Base-by-base conservation (phyloP, 35 echinoderm and acorn worm genomes). In the Apostichopus japonicus region DNA sequence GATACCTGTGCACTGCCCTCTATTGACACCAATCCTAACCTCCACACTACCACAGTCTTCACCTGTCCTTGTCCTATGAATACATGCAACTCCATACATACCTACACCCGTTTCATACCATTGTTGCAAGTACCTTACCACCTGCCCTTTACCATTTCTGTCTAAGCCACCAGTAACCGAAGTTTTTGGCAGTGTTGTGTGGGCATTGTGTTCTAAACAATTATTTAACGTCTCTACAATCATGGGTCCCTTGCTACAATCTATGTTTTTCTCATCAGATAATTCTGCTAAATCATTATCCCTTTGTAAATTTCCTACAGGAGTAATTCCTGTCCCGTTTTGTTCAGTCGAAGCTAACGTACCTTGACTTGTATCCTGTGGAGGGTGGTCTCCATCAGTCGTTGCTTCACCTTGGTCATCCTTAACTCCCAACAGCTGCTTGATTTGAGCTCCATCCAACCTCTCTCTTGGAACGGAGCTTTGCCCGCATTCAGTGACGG, bases 31-130 rank as follows among this genome's bases (percentile, higher is more conserved):
- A 16, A 84, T 19, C 21, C 16, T 84, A 55, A 84, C 81, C 54
- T 84, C 54, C 4, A 84, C 13, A 25, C 53, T 58, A 3, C 81
- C 55, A 84, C 81, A 84, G 15, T 21, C 55, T 21, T 56, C 54
- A 11, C 81, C 81, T 15, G 10, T 16, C 23, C 57, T 24, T 23
- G 81, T 84, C 24, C 55, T 84, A 84, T 84, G 81, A 5, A 84
- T 84, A 24, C 23, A 84, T 21, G n/a, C 81, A 16, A 54, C 56
- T 2, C 81, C 81, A 84, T 6, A 84, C 57, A 51, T 15, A 1
- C n/a, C 6, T 24, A 21, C 16, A 75, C 21, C 71, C 0, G 15
- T 75, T 75, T 23, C 6, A 75, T 6, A n/a, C 2, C n/a, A 75
- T n/a, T 23, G 16, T 75, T 75, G 17, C 71, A 75, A 21, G 71